Conservation (phyloP, 2,797 vertebrate species). For the Poeciliopsis turneri region DNA sequence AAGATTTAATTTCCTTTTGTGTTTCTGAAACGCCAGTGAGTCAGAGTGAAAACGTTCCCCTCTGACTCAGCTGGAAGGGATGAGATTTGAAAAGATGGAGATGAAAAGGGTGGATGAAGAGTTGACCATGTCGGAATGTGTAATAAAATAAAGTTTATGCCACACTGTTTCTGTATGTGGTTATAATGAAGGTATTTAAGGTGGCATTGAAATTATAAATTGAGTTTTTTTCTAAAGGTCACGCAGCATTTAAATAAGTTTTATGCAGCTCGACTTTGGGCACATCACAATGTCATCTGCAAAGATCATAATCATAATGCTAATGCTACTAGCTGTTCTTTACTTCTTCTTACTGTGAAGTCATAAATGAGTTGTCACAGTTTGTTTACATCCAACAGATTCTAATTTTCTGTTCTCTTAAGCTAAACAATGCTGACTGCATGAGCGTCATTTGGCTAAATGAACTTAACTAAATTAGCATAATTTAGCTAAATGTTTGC, state of each 20-base stretch:
- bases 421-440: background rate
- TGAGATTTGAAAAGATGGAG: conserved; percentile 40
- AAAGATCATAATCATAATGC: background rate
- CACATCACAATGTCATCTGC: background rate
- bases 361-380: background rate
- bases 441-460: too few species aligned
- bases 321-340: background rate
- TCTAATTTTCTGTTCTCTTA: background rate
- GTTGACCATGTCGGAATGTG: background rate
- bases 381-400: background rate
- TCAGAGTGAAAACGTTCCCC: conserved; percentile 63
- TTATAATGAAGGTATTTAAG: background rate
- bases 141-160: background rate
- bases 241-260: too few species aligned
- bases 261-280: too few species aligned
- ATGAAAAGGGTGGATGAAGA: conserved; percentile 45
- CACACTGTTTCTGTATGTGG: background rate
- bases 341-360: background rate
- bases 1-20: conserved; percentile 1
- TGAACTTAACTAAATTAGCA: too few species aligned
- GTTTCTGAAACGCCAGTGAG: conserved; percentile 12
- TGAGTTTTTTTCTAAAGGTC: too few species aligned
- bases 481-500: background rate
- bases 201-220: background rate
- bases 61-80: conserved; percentile 55